These are phyloP conservation scores for Amphipyra berbera DNA, from an alignment of 2,888 invertebrate species.

Conservation along the genomic window DNA sequence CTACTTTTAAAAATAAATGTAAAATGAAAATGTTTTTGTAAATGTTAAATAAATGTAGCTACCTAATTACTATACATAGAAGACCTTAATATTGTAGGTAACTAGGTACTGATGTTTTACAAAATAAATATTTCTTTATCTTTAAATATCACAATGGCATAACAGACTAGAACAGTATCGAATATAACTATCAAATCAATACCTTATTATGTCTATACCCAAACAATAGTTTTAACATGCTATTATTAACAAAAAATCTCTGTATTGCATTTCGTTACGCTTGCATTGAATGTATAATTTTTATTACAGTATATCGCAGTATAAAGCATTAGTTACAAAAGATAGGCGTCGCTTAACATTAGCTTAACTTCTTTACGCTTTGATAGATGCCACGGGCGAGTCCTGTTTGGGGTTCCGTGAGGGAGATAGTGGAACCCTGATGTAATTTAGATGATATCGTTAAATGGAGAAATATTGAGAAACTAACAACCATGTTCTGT, in stretches of 20 bases:
- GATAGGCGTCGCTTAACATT: slow-evolving; percentile 89
- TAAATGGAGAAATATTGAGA: not conserved
- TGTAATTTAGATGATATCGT: slow-evolving; percentile 1
- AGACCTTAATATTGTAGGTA: too few species aligned
- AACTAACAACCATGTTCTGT: not conserved
- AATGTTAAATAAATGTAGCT: too few species aligned
- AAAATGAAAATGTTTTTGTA: too few species aligned
- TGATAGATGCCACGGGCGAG: slow-evolving; percentile 75
- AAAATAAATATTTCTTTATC: too few species aligned
- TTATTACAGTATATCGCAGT: slow-evolving; percentile 22
- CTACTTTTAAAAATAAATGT: too few species aligned
- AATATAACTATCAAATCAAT: too few species aligned
- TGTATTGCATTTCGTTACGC: slow-evolving; percentile 36
- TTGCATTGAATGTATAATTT: slow-evolving; percentile 39
- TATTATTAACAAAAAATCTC: slow-evolving; percentile 10
- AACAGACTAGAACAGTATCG: too few species aligned
- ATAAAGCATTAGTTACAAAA: slow-evolving; percentile 86
- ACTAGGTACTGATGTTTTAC: too few species aligned
- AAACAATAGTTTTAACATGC: not conserved
- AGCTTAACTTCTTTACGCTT: slow-evolving; percentile 89
- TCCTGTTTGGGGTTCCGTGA: slow-evolving; percentile 70
- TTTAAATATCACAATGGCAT: too few species aligned
- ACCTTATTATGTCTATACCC: not conserved
- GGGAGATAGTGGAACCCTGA: slow-evolving; percentile 10
- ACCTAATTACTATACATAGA: too few species aligned